Conservation (phyloP, 1,140 invertebrate species). For the Mercenaria mercenaria region DNA sequence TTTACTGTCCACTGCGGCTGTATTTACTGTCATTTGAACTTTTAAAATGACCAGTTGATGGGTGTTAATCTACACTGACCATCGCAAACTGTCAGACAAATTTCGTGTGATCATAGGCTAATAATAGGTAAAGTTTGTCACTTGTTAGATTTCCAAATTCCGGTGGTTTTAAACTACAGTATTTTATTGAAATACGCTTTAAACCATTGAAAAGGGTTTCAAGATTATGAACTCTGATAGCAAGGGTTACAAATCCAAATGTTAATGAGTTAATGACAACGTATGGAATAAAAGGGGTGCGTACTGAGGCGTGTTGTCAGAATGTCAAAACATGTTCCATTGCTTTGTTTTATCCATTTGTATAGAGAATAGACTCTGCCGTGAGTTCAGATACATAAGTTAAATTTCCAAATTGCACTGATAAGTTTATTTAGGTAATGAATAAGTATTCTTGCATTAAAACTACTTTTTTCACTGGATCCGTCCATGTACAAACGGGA, state of each 20-base stretch:
- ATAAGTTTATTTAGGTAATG: too few species aligned
- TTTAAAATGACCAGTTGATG: slow-evolving; percentile 32
- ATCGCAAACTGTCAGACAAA: slow-evolving; percentile 30
- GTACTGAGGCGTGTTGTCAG: not conserved
- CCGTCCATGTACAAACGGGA: too few species aligned
- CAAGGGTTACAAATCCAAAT: not conserved
- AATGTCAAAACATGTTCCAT: not conserved
- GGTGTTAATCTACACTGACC: slow-evolving; percentile 33
- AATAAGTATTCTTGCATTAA: too few species aligned
- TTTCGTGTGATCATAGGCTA: not conserved
- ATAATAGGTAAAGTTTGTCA: slow-evolving; percentile 24
- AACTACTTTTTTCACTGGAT: too few species aligned
- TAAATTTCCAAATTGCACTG: too few species aligned
- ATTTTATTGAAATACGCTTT: slow-evolving; percentile 20
- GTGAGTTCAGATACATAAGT: too few species aligned
- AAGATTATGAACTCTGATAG: slow-evolving; percentile 7
- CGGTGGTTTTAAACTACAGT: not conserved
- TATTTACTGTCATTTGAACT: slow-evolving; percentile 32
- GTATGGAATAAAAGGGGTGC: not conserved
- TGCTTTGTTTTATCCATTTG: too few species aligned
- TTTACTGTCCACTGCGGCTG: not conserved
- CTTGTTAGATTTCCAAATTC: not conserved
- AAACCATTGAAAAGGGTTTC: not conserved
- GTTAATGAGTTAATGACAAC: not conserved
- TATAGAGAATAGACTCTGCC: too few species aligned